These are phyloP conservation scores for Noctua janthina DNA, from an alignment of 2,888 invertebrate genomes.

Conservation along the genomic window DNA sequence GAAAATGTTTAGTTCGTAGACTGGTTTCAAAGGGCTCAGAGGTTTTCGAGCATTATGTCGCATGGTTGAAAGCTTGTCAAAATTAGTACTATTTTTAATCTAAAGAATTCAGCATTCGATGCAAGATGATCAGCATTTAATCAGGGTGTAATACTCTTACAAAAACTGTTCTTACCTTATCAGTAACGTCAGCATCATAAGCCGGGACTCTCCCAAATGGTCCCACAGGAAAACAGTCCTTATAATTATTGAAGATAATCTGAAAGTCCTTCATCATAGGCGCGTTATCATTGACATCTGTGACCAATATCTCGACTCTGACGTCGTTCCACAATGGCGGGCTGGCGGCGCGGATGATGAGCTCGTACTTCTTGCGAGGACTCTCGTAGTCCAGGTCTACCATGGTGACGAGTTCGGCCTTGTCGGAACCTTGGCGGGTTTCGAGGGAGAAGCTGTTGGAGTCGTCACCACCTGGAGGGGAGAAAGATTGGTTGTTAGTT, in stretches of 20 bases:
- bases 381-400: slow-evolving; percentile 99
- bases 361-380: slow-evolving; percentile 96
- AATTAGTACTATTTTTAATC: not conserved
- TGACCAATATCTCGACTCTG: slow-evolving; percentile 96
- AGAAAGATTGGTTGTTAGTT: not conserved
- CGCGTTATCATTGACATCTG: slow-evolving; percentile 98
- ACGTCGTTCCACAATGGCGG: slow-evolving; percentile 97
- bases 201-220: slow-evolving; percentile 98
- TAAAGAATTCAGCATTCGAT: not conserved
- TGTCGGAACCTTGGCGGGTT: slow-evolving; percentile 95
- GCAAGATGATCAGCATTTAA: not conserved
- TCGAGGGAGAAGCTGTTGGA: slow-evolving; percentile 96
- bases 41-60: not conserved
- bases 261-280: slow-evolving; percentile 97
- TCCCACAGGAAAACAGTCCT: slow-evolving; percentile 97
- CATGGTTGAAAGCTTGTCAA: not conserved
- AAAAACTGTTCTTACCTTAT: slow-evolving; percentile 88
- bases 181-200: slow-evolving; percentile 98
- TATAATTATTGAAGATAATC: slow-evolving; percentile 98
- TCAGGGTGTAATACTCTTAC: not conserved
- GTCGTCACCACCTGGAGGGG: slow-evolving; percentile 93
- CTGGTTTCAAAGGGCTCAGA: not conserved
- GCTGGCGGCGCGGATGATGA: slow-evolving; percentile 97
- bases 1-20: not conserved
- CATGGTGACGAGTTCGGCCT: slow-evolving; percentile 96